A percentile compares a stretch with the other conserved stretches of the same genome.
Conservation (phyloP, 2,797 vertebrate species). For the Coilia nasus region DNA sequence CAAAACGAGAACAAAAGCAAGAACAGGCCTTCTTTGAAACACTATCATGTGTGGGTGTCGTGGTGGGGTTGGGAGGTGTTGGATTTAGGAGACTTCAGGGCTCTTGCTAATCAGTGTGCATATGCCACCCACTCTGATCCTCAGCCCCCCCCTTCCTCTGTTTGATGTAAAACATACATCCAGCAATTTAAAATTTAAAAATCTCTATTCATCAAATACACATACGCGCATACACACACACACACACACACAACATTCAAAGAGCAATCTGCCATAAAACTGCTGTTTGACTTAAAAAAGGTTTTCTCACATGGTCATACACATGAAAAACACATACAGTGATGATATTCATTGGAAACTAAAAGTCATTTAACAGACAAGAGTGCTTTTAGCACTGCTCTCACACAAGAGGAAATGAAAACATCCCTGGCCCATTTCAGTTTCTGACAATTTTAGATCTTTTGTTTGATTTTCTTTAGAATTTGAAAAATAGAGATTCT, state of each 20-base stretch:
- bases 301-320: conserved; percentile 29
- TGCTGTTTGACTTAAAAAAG: conserved; percentile 31
- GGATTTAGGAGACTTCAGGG: conserved; percentile 80
- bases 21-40: conserved; percentile 73
- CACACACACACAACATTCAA: conserved; percentile 8
- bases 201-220: conserved; percentile 39
- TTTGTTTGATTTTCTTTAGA: not conserved
- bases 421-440: not conserved
- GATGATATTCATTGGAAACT: not conserved
- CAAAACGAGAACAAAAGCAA: conserved; percentile 58
- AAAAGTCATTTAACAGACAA: not conserved
- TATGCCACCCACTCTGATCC: conserved; percentile 76
- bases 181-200: not conserved
- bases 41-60: conserved; percentile 66
- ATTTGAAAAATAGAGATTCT: not conserved
- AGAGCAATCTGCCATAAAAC: not conserved
- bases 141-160: conserved; percentile 59
- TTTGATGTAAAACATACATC: not conserved
- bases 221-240: not conserved
- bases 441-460: not conserved
- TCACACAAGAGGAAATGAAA: not conserved
- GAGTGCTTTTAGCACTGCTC: not conserved
- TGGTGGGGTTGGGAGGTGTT: conserved; percentile 75
- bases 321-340: not conserved
- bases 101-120: conserved; percentile 76